A percentile compares a stretch with the other conserved stretches of the same genome.
Conservation (phyloP, 1,140 invertebrate genomes). For the Drosophila serrata region DNA sequence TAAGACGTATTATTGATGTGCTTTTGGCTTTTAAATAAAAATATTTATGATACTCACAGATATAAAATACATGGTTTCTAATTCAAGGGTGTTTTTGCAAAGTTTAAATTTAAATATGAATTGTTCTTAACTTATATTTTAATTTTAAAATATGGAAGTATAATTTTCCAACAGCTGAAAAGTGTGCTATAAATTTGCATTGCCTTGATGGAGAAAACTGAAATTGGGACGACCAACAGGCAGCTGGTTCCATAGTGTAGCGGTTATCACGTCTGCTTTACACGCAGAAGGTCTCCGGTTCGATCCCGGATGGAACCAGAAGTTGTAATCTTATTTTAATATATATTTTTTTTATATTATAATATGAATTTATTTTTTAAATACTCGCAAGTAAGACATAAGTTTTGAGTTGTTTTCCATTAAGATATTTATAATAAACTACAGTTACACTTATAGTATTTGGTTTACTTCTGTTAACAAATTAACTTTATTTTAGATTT, state of each 20-base stretch:
- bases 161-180: slow-evolving; percentile 10
- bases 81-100: not conserved
- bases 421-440: too few species aligned
- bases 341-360: too few species aligned
- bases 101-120: not conserved
- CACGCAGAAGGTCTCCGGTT: slow-evolving; percentile 89
- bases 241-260: slow-evolving; percentile 86
- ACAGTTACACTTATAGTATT: too few species aligned
- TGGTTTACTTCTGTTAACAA: too few species aligned
- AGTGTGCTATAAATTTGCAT: slow-evolving; percentile 10
- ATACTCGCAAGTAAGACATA: too few species aligned
- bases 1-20: slow-evolving; percentile 46
- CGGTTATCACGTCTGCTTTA: slow-evolving; percentile 89
- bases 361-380: too few species aligned
- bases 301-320: slow-evolving; percentile 88
- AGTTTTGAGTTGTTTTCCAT: too few species aligned
- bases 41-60: slow-evolving; percentile 49
- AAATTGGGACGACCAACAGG: slow-evolving; percentile 24
- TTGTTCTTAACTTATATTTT: not conserved
- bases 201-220: slow-evolving; percentile 45
- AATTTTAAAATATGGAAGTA: not conserved
- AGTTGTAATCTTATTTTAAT: too few species aligned
- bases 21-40: slow-evolving; percentile 72
- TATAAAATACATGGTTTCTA: not conserved
- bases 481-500: too few species aligned